Percentiles rank a stretch among this genome's conserved stretches.
phyloP scores from a whole-genome alignment of 2,797 vertebrate species.

The Garrulus glandarius region DNA sequence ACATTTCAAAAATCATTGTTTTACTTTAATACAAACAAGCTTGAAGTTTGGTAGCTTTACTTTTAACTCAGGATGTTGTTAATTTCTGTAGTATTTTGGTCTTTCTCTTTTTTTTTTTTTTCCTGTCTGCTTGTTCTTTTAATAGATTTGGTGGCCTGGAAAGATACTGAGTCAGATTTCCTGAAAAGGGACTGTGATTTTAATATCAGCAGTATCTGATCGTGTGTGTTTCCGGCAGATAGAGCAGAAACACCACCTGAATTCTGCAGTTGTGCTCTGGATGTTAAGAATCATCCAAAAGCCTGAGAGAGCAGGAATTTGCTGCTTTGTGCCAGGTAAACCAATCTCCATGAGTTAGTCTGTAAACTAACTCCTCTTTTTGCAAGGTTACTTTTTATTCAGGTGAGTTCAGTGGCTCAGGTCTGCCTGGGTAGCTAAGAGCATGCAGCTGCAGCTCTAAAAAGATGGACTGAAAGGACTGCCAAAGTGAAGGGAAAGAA shows the following conservation, averaged over 20 bases:
- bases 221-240: slow-evolving; percentile 57
- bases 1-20: neutral
- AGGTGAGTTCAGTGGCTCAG: neutral
- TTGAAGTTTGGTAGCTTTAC: neutral
- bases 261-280: neutral
- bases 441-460: neutral
- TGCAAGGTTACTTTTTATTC: neutral
- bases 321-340: neutral
- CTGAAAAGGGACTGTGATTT: slow-evolving; percentile 32
- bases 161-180: slow-evolving; percentile 45
- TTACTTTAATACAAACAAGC: neutral
- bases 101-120: neutral
- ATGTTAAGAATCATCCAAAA: neutral
- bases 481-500: neutral
- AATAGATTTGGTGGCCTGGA: slow-evolving; percentile 32
- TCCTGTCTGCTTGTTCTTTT: slow-evolving; percentile 18
- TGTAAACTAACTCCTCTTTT: neutral
- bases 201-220: slow-evolving; percentile 15
- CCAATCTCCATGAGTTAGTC: neutral
- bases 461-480: neutral
- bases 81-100: neutral
- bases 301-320: neutral
- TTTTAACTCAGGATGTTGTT: neutral
- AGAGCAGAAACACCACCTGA: slow-evolving; percentile 32
- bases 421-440: fast-evolving